Conservation (phyloP, 2,113 vertebrate species). For the Tachycineta bicolor region DNA sequence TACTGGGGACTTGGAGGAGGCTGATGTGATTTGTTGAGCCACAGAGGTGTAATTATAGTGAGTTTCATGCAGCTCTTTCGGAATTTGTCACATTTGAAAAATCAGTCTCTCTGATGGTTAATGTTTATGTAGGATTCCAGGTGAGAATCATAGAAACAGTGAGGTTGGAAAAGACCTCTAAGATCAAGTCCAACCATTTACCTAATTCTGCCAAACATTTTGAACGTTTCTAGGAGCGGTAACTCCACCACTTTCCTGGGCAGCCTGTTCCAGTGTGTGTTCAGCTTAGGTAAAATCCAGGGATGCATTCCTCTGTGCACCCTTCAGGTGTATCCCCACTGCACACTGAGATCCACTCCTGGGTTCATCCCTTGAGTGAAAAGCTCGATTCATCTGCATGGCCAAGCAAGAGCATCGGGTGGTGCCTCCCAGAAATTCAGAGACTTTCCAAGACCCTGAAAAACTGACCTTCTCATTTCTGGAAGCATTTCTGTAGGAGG, state of each 20-base stretch:
- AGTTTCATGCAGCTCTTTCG: neutral
- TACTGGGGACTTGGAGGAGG: neutral
- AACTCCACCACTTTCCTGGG: neutral
- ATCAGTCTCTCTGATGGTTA: neutral
- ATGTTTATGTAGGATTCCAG: neutral
- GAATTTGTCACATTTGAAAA: neutral
- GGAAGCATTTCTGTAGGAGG: neutral
- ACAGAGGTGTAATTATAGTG: neutral
- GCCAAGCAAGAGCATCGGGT: neutral
- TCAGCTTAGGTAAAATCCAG: neutral
- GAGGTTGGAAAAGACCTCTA: neutral
- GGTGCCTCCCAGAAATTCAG: neutral
- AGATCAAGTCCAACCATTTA: neutral
- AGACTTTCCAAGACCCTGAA: neutral
- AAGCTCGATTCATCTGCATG: neutral
- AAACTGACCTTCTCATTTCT: neutral
- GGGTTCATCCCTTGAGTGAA: neutral
- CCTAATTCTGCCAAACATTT: neutral
- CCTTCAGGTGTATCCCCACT: neutral
- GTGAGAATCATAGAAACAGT: neutral
- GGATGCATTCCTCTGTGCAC: neutral
- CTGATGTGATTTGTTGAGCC: neutral
- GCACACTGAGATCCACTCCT: neutral
- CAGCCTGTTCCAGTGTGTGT: neutral
- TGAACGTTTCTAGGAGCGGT: neutral